These are phyloP conservation scores for Sussaba pulchella DNA, from an alignment of 2,888 invertebrate species.

Conservation along the genomic window DNA sequence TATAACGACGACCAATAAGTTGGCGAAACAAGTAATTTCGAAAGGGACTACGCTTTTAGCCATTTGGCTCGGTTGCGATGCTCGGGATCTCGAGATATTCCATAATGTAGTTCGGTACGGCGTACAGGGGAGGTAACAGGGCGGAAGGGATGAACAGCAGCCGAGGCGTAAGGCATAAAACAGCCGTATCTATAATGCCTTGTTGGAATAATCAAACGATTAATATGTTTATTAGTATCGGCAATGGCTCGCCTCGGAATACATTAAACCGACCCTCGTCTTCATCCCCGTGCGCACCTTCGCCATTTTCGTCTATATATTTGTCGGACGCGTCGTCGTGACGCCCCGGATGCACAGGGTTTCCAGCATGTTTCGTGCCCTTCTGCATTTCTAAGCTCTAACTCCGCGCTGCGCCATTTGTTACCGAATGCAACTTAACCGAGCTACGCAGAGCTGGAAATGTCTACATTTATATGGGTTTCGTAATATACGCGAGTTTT, in stretches of 20 bases:
- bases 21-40: slow-evolving; percentile 65
- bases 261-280: slow-evolving; percentile 71
- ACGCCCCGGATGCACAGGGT: slow-evolving; percentile 31
- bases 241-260: slow-evolving; percentile 75
- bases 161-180: slow-evolving; percentile 73
- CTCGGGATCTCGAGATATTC: slow-evolving; percentile 52
- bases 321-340: slow-evolving; percentile 35
- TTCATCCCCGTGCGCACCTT: slow-evolving; percentile 19
- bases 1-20: slow-evolving; percentile 62
- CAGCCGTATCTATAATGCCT: slow-evolving; percentile 75
- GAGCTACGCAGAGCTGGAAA: background rate
- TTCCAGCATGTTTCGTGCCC: slow-evolving; percentile 14
- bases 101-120: slow-evolving; percentile 13
- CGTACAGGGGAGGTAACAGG: slow-evolving; percentile 29
- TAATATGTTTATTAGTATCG: slow-evolving; percentile 81
- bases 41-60: slow-evolving; percentile 25
- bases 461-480: background rate
- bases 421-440: slow-evolving; percentile 24
- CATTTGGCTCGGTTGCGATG: slow-evolving; percentile 41
- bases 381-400: slow-evolving; percentile 11
- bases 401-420: slow-evolving; percentile 25
- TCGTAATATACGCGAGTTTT: slow-evolving; percentile 4
- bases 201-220: slow-evolving; percentile 80
- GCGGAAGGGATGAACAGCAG: slow-evolving; percentile 69
- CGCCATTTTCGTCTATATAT: slow-evolving; percentile 17